A percentile compares a stretch with the other conserved stretches of the same genome.
These are phyloP conservation scores for Lochmaea crataegi DNA, from an alignment of 2,888 invertebrate species.

Conservation along the genomic window DNA sequence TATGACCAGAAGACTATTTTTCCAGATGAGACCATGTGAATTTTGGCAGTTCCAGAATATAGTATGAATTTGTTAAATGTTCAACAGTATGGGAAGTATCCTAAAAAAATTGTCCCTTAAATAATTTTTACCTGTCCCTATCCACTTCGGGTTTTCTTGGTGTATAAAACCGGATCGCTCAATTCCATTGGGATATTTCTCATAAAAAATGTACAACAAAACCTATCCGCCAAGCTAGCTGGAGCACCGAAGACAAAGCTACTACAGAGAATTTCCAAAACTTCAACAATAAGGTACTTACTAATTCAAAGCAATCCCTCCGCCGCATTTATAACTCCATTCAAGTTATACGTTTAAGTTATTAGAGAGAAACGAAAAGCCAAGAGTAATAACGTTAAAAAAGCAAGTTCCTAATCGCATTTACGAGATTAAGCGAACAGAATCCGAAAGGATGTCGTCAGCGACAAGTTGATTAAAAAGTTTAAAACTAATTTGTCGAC, in stretches of 20 bases:
- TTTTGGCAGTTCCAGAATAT: no score
- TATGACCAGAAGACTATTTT: no score
- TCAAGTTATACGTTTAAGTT: conserved; percentile 20
- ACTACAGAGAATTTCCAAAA: conserved; percentile 15
- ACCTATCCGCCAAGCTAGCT: neutral
- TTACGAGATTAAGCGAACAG: conserved; percentile 54
- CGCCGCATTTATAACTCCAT: conserved; percentile 17
- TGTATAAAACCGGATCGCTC: neutral
- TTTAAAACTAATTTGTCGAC: conserved; percentile 63
- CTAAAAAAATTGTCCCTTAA: neutral
- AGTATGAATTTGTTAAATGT: no score
- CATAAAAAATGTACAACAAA: conserved; percentile 17
- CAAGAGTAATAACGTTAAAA: conserved; percentile 46
- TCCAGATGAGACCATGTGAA: no score
- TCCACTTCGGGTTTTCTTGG: neutral
- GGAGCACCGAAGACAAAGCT: conserved; percentile 16
- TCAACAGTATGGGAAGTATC: neutral
- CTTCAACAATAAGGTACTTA: conserved; percentile 22
- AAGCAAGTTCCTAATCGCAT: conserved; percentile 55
- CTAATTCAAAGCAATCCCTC: conserved; percentile 21
- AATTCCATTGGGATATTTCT: conserved; percentile 1
- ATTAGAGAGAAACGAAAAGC: conserved; percentile 25
- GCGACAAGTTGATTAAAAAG: conserved; percentile 63
- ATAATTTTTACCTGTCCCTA: neutral
- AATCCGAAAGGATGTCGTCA: conserved; percentile 54